Base-by-base conservation (phyloP, 2,797 vertebrate species). In the Sebastes hubbsi region DNA sequence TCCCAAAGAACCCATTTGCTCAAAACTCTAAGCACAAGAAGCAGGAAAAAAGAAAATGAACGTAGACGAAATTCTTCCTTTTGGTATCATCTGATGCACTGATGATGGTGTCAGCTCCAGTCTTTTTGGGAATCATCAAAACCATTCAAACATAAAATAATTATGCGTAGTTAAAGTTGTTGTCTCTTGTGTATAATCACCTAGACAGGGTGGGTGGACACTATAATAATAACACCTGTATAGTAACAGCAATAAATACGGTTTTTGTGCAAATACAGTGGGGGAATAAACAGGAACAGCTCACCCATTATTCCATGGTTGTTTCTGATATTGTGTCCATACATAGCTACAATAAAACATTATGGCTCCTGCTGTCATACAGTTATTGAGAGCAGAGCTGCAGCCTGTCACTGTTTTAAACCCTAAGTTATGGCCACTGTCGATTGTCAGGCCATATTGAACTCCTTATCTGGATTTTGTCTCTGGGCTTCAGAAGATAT, bases 401-500 rank as follows among this genome's bases (percentile, higher is more conserved):
- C 9, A 56, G 30, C 56, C 54, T 68, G 61, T 84, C 67, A 42
- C 55, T 20, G 16, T 70, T 80, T 75, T 36, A 25, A 63, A 73
- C 52, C 8, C 25, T 30, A 68, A 63, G 63, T 75, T 46, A 25
- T 25, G 36, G 72, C 61, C 34, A 10, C 70, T 42, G 72, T 46
- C 64, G 70, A 85, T 77, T 68, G 81, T 80, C 79, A 49, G 62
- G 73, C 63, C 64, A 55, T 82, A 87, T 88, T 79, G 75, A 90
- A 68, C 68, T 61, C 49, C 60, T 74, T 70, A 74, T 86, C 86
- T 77, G 79, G 80, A 85, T 72, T 59, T 83, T 69, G 78, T 87
- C 83, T 80, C 64, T 42, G 75, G 42, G 72, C 70, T 83, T 83
- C 59, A 76, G 59, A 78, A 83, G 80, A 83, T 91, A 91, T 90